Percentiles rank a stretch among this genome's conserved stretches.
Conservation (phyloP, 2,888 invertebrate genomes). For the Lasioglossum vierecki region DNA sequence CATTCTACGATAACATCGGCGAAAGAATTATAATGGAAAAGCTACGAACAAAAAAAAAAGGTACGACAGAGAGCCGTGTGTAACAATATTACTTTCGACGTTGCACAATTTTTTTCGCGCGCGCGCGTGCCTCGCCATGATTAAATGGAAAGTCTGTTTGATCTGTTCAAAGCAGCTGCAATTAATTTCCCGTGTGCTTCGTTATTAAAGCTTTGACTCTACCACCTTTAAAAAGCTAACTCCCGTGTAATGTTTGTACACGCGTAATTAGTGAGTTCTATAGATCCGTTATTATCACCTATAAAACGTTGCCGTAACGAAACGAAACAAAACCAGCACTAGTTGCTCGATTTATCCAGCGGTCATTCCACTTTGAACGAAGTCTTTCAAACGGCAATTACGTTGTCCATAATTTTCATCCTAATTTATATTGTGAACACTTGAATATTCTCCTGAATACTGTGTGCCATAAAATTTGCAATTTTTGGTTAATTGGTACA, state of each 20-base stretch:
- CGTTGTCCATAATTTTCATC: not conserved
- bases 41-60: not conserved
- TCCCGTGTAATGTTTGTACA: conserved; percentile 20
- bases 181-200: conserved; percentile 17
- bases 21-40: conserved; percentile 37
- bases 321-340: not conserved
- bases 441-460: too few species aligned
- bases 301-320: not conserved
- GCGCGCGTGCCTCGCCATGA: not conserved
- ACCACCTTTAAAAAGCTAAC: not conserved
- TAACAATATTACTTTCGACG: conserved; percentile 41
- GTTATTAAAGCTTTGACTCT: conserved; percentile 25
- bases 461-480: too few species aligned
- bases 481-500: too few species aligned
- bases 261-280: not conserved
- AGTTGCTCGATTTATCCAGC: not conserved
- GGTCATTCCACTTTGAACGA: not conserved
- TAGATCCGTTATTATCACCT: not conserved
- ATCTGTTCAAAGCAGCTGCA: not conserved
- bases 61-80: not conserved
- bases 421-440: not conserved
- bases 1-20: conserved; percentile 39
- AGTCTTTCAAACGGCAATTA: not conserved
- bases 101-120: not conserved
- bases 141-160: not conserved